Evolutionary conservation across 2,888 invertebrate genomes (phyloP).

Genomic region (Andricus quercusramuli): DNA sequence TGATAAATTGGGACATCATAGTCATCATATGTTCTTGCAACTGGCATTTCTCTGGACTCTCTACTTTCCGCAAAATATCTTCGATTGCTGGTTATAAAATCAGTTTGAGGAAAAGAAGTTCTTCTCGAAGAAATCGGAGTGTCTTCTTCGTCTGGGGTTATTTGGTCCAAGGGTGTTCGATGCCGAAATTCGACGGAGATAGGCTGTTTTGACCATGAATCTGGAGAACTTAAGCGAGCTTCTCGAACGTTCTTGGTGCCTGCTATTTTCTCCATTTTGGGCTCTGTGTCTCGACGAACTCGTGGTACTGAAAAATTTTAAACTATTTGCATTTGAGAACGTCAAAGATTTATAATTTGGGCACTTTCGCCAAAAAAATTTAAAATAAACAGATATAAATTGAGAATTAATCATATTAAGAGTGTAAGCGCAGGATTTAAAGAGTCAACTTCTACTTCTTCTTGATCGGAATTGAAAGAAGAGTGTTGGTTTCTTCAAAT

Average conservation of each 20-base stretch:
- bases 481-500: too few relatives aligned
- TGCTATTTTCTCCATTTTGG: constrained; percentile 68
- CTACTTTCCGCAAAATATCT: constrained; percentile 66
- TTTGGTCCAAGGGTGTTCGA: constrained; percentile 63
- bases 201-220: constrained; percentile 73
- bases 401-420: too few relatives aligned
- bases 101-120: constrained; percentile 66
- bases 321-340: background rate
- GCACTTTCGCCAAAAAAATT: background rate
- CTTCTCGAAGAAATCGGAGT: constrained; percentile 52
- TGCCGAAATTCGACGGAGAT: constrained; percentile 71
- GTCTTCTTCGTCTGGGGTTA: constrained; percentile 55
- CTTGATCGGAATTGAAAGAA: too few relatives aligned
- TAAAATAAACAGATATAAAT: too few relatives aligned
- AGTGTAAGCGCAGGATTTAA: too few relatives aligned
- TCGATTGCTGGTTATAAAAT: constrained; percentile 72
- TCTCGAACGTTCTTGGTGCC: constrained; percentile 66
- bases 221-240: constrained; percentile 67
- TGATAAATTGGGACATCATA: constrained; percentile 59
- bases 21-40: constrained; percentile 64
- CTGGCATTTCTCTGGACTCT: constrained; percentile 69
- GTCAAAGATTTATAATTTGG: background rate
- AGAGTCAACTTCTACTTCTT: too few relatives aligned
- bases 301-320: constrained; percentile 44
- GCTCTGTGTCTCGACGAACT: constrained; percentile 60